Evolutionary conservation across 2,888 invertebrate genomes (phyloP).

Genomic region (Pilophorus perplexus): DNA sequence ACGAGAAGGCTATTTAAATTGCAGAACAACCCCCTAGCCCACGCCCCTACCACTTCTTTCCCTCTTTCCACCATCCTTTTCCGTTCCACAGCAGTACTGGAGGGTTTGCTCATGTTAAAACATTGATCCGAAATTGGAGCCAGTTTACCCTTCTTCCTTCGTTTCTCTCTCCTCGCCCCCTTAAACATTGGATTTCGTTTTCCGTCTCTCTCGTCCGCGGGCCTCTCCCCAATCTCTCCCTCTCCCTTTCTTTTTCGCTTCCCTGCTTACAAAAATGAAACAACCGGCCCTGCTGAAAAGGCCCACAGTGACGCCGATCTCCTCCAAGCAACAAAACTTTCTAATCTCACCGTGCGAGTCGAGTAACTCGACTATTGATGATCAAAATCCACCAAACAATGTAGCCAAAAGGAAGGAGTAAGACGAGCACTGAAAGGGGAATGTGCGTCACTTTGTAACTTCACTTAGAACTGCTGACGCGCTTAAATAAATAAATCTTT

Average conservation of each 20-base stretch:
- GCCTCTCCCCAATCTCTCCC: background rate
- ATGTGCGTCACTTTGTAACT: no score
- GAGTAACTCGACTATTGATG: no score
- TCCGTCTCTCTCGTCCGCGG: constrained; percentile 11
- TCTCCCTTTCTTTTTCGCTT: background rate
- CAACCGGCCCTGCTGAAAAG: no score
- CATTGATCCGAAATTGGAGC: constrained; percentile 51
- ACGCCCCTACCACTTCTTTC: constrained; percentile 31
- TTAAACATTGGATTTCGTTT: constrained; percentile 25
- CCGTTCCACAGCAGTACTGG: constrained; percentile 6
- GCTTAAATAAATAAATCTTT: no score
- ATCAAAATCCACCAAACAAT: no score
- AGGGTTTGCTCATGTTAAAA: constrained; percentile 50
- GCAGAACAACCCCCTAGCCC: constrained; percentile 48
- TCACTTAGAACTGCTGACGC: no score
- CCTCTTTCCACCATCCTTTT: background rate
- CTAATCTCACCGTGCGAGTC: no score
- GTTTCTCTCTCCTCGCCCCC: constrained; percentile 26
- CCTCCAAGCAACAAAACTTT: no score
- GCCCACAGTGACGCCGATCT: no score
- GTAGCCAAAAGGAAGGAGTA: no score
- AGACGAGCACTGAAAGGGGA: no score
- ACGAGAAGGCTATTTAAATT: constrained; percentile 48
- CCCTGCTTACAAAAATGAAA: background rate
- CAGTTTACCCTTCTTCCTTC: constrained; percentile 46